Percentiles rank a stretch among this genome's conserved stretches.
These are phyloP conservation scores for Coreoperca whiteheadi DNA, from an alignment of 2,113 vertebrate species.

Conservation along the genomic window DNA sequence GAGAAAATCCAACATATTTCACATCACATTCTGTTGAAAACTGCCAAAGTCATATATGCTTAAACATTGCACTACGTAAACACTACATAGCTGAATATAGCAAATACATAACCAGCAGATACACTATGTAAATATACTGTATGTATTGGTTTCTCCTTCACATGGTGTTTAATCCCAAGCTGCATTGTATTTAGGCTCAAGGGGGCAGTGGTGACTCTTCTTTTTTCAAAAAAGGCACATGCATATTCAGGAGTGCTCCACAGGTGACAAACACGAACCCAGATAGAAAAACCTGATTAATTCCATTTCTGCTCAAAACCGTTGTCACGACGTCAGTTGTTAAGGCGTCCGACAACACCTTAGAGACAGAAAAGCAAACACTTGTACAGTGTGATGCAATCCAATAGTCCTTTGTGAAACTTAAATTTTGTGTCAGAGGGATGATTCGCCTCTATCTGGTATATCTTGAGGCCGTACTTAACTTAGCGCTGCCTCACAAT, in stretches of 20 bases:
- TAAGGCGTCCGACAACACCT: neutral
- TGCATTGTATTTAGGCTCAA: neutral
- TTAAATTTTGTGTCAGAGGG: neutral
- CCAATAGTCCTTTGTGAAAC: too few species aligned
- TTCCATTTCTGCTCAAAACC: neutral
- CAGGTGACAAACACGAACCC: neutral
- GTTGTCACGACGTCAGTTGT: too few species aligned
- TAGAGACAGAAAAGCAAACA: neutral
- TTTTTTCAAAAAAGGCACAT: neutral
- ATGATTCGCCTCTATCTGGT: neutral
- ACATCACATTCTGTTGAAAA: neutral
- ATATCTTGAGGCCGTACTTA: neutral
- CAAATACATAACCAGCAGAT: neutral
- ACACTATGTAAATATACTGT: neutral
- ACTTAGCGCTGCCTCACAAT: too few species aligned
- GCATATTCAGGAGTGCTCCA: neutral
- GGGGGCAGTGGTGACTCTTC: conserved; percentile 47
- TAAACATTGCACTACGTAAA: neutral
- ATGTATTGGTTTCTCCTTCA: neutral
- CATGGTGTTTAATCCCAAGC: neutral
- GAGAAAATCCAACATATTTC: neutral
- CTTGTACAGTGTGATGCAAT: neutral
- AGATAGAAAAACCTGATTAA: neutral
- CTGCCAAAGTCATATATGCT: neutral
- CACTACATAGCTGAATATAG: neutral